Evolutionary conservation across 2,113 vertebrate species (phyloP).

Genomic region (Chitala chitala): DNA sequence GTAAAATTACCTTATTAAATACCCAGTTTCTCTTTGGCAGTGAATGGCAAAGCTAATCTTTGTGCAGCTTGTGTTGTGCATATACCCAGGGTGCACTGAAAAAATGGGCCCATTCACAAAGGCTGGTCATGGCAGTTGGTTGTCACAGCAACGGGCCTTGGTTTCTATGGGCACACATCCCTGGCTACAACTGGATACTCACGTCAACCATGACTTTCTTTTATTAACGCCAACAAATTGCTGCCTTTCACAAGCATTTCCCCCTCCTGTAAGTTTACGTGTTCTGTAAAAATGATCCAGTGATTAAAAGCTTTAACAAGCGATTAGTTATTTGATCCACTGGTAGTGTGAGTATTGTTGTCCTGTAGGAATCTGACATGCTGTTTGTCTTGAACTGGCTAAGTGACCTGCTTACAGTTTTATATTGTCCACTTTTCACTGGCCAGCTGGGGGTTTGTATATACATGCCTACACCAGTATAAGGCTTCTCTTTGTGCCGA

Average conservation of each 20-base stretch:
- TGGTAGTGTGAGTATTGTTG: no score
- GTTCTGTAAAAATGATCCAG: background rate
- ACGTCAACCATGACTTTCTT: no score
- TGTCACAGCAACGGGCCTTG: background rate
- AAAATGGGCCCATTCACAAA: conserved; percentile 36
- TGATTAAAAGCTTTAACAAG: background rate
- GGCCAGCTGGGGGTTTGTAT: no score
- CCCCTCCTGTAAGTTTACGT: background rate
- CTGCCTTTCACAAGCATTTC: background rate
- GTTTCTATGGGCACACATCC: background rate
- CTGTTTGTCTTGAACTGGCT: no score
- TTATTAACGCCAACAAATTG: background rate
- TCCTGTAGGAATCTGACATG: no score
- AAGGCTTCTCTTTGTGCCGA: no score
- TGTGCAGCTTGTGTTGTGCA: conserved; percentile 29
- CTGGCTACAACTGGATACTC: background rate
- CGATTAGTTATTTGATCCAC: no score
- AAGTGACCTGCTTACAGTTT: no score
- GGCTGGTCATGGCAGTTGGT: background rate
- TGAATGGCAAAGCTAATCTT: conserved; percentile 36
- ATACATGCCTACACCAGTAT: no score
- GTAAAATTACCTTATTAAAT: conserved; percentile 37
- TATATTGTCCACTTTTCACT: no score
- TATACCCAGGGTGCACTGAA: conserved; percentile 27
- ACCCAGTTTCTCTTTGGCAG: conserved; percentile 40